phyloP scores from a whole-genome alignment of 2,888 invertebrate genomes.

The Coelopa pilipes region DNA sequence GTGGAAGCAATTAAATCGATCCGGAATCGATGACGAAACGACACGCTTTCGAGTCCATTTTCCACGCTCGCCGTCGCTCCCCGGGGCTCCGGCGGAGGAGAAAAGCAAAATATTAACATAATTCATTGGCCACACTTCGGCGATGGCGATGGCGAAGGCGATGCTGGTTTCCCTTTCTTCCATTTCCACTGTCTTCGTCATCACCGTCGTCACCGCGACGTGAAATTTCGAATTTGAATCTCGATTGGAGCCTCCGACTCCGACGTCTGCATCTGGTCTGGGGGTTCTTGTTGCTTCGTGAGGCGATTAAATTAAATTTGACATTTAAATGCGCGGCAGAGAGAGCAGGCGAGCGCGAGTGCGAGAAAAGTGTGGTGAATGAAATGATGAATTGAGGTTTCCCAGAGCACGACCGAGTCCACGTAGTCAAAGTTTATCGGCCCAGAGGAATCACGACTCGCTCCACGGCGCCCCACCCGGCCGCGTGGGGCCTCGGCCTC shows the following conservation, averaged over 20 bases:
- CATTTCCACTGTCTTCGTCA: not conserved
- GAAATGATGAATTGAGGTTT: not conserved
- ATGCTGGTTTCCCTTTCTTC: not conserved
- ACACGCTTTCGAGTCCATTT: too few relatives aligned
- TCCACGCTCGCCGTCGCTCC: too few relatives aligned
- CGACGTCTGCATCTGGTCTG: too few relatives aligned
- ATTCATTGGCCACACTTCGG: not conserved
- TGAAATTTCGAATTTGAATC: not conserved
- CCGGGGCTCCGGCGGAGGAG: too few relatives aligned
- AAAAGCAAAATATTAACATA: not conserved
- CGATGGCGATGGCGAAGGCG: not conserved
- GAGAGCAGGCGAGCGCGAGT: not conserved
- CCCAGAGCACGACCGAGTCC: not conserved
- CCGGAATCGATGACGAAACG: too few relatives aligned
- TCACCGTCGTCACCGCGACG: not conserved
- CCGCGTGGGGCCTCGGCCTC: too few relatives aligned
- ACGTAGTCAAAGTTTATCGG: constrained; percentile 13
- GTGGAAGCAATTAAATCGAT: too few relatives aligned
- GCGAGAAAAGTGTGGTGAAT: not conserved
- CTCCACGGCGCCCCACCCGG: not conserved
- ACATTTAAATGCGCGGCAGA: constrained; percentile 15
- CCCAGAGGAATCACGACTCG: constrained; percentile 22
- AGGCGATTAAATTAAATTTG: constrained; percentile 23
- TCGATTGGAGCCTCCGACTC: not conserved
- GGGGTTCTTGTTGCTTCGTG: too few relatives aligned